Base-by-base conservation (phyloP, 2,797 vertebrate species). In the Meda fulgida region DNA sequence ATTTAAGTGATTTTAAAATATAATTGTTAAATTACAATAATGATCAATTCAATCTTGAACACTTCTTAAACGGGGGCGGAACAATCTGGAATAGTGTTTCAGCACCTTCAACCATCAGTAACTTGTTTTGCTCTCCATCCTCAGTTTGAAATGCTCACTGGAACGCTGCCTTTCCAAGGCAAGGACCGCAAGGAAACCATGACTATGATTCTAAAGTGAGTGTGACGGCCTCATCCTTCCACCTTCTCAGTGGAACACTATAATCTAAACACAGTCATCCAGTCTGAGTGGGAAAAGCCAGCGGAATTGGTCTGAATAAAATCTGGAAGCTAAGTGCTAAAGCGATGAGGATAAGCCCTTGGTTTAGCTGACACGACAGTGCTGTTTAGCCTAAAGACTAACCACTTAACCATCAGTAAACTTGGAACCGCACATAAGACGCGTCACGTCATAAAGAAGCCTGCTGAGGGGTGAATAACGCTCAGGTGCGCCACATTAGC, bases 171-270 rank as follows among this genome's bases (percentile, higher is more conserved):
- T 76, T 99, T 99, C 93, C 98, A 99, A 95, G 98, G 98, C 90
- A 99, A 99, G 95, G 97, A 99, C 96, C 96, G 97, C 94, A 99
- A 99, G 93, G 98, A 99, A 92, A 99, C 98, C 89, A 99, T 99
- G 98, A 99, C 97, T 91, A 98, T 99, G 97, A 99, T 99, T 93
- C 96, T 99, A 88, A 99, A 99, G 98, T 99, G 94, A 97, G 98
- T 96, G 93, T 88, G 18, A 70, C 7, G 4, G 29, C 21, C 78
- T 78, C 34, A 31, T 89, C 53, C 72, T 75, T 85, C 80, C 51
- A 4, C 38, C 38, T 51, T 40, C 23, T 58, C 13, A 0, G 21
- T 38, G 29, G 26, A 85, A 1, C 65, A 5, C 78, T 84, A 77
- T 5, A 5, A 19, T 89, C 75, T 72, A 51, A 81, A 86, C 85